A percentile compares a stretch with the other conserved stretches of the same genome.
Conservation (phyloP, 2,888 invertebrate species). For the Iphiclides podalirius region DNA sequence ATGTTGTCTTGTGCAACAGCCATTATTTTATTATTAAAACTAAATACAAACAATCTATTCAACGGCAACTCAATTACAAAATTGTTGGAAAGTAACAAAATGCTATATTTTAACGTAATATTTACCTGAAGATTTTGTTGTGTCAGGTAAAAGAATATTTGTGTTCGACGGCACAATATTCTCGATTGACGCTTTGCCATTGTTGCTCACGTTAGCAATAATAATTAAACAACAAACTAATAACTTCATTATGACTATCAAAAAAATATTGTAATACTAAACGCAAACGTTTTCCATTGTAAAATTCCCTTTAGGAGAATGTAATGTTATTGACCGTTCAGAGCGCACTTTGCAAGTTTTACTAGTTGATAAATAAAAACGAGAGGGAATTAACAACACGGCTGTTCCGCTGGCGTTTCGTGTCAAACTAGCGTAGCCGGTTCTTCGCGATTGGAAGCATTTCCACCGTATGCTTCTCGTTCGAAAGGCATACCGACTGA, state of each 20-base stretch:
- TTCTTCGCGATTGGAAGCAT: constrained; percentile 1
- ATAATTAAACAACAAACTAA: constrained; percentile 58
- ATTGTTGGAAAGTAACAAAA: too few relatives aligned
- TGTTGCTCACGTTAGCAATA: constrained; percentile 59
- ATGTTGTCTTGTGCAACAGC: too few relatives aligned
- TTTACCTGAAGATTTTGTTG: constrained; percentile 59
- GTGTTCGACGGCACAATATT: constrained; percentile 52
- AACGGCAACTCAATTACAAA: too few relatives aligned
- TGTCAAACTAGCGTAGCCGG: constrained; percentile 14
- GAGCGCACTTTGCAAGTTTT: too few relatives aligned
- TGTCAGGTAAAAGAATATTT: constrained; percentile 56
- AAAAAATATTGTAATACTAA: background rate
- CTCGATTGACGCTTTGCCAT: constrained; percentile 68
- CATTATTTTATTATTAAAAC: too few relatives aligned
- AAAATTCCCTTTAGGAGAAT: background rate
- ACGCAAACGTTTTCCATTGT: background rate
- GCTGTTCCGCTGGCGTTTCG: constrained; percentile 10
- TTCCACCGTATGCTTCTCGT: constrained; percentile 1
- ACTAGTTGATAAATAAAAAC: too few relatives aligned
- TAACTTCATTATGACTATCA: constrained; percentile 52
- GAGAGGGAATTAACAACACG: constrained; percentile 2
- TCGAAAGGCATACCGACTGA: too few relatives aligned
- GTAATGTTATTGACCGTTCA: too few relatives aligned
- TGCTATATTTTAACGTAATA: too few relatives aligned
- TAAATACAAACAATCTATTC: too few relatives aligned